Conservation (phyloP, 2,888 invertebrate species). For the Drosophila prostipennis region DNA sequence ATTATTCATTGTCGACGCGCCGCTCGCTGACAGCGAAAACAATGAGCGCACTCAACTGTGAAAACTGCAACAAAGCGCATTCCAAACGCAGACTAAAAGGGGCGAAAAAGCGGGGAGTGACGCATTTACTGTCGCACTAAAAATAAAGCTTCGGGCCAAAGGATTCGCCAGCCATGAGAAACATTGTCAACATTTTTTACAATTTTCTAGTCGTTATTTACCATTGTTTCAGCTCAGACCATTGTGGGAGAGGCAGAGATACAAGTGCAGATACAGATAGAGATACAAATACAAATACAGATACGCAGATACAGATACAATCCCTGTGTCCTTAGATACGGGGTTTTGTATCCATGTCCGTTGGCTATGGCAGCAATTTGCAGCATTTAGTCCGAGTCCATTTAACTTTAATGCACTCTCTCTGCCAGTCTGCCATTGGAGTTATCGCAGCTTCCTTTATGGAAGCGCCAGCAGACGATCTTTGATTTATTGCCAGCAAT, state of each 20-base stretch:
- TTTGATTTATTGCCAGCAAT: slow-evolving; percentile 47
- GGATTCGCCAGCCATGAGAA: slow-evolving; percentile 65
- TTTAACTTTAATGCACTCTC: slow-evolving; percentile 68
- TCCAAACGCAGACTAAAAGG: slow-evolving; percentile 49
- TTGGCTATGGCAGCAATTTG: slow-evolving; percentile 67
- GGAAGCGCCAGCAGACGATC: slow-evolving; percentile 22
- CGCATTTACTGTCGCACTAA: slow-evolving; percentile 46
- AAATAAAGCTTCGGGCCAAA: slow-evolving; percentile 56
- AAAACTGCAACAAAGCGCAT: slow-evolving; percentile 74
- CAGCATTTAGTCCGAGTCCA: slow-evolving; percentile 65
- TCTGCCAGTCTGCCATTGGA: slow-evolving; percentile 31
- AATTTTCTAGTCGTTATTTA: slow-evolving; percentile 77
- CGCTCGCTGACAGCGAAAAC: slow-evolving; percentile 71
- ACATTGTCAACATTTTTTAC: slow-evolving; percentile 73
- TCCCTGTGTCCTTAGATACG: slow-evolving; percentile 6
- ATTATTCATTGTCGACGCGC: slow-evolving; percentile 75
- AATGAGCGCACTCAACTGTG: slow-evolving; percentile 72
- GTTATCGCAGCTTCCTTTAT: slow-evolving; percentile 39
- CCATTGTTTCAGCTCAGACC: slow-evolving; percentile 63
- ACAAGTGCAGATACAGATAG: not conserved
- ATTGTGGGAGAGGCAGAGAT: slow-evolving; percentile 42
- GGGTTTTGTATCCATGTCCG: slow-evolving; percentile 26
- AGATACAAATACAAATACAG: not conserved
- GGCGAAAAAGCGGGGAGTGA: slow-evolving; percentile 17
- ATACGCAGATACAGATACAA: slow-evolving; percentile 28